Conservation (phyloP, 2,888 invertebrate species). For the Dicycla oo region DNA sequence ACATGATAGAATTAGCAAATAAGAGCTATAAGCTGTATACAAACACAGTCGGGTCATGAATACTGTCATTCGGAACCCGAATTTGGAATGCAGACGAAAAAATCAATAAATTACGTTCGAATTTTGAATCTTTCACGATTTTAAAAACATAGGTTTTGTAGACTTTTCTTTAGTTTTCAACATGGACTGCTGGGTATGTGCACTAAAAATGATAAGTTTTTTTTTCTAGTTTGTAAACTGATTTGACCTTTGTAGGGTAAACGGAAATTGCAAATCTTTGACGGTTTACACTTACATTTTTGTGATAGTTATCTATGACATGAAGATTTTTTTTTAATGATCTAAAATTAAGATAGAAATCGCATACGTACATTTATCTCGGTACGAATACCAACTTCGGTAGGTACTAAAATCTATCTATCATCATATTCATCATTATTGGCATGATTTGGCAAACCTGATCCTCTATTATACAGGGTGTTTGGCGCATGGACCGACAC, state of each 20-base stretch:
- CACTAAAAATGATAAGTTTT: background rate
- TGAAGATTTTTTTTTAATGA: background rate
- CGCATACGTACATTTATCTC: background rate
- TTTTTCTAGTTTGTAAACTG: background rate
- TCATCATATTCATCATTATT: conserved; percentile 8
- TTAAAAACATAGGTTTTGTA: no score
- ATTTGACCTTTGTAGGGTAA: background rate
- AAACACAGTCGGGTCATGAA: no score
- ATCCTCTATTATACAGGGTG: background rate
- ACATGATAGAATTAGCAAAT: background rate
- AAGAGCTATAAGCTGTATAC: background rate
- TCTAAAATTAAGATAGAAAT: background rate
- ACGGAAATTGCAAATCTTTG: background rate
- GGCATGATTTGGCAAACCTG: conserved; percentile 10
- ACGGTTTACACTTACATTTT: background rate
- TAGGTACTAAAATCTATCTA: background rate
- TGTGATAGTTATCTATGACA: background rate
- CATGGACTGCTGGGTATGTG: no score
- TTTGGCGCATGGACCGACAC: no score
- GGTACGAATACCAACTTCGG: background rate
- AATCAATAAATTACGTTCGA: no score
- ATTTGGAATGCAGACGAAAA: no score
- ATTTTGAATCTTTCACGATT: no score
- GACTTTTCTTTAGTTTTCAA: no score
- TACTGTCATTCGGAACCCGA: no score